Base-by-base conservation (phyloP, 2,113 vertebrate species). In the Protomyctophum bolini region DNA sequence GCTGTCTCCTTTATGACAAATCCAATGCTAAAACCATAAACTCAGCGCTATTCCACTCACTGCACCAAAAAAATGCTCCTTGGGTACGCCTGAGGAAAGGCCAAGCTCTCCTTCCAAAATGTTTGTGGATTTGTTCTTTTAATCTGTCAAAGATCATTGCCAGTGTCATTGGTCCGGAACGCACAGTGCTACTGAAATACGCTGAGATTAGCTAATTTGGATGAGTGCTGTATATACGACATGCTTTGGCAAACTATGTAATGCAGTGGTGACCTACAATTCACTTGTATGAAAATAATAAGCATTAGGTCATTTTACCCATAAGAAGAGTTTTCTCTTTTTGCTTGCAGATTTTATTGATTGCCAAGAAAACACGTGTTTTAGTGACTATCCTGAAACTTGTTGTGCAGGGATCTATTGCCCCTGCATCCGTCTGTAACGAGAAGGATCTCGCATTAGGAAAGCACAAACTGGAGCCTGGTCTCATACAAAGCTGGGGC, bases 11-110 rank as follows among this genome's bases (percentile, higher is more conserved):
- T 62, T 60, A 50, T 47, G 28, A 77, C 63, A 49, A 58, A 77
- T 78, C 75, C 56, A 68, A 41, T 68, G 65, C 54, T 61, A 47
- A 55, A 33, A 70, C 66, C 4, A 14, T 61, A 67, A 9, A 0
- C 7, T 15, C 51, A 14, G 61, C 75, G 9, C 3, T 11, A 47
- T 66, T 72, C 65, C 59, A 71, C n/a, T 70, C 55, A 47, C 61
- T 69, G 47, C 21, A 57, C 33, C 55, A 28, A 61, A 84, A 21
- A 85, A 66, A 29, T 72, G 70, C 77, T 72, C 78, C 66, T 62
- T 71, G 66, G 73, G 76, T 75, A 69, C 0, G 8, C 51, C 76
- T 21, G 51, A 76, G 46, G 0, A 29, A 54, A 6, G 29, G 48
- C 54, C 52, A 73, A 64, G 63, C 28, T 48, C 45, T 55, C 76